These are phyloP conservation scores for Actinostola sp. DNA, from an alignment of 92 coral and sea anemone species.

Conservation along the genomic window DNA sequence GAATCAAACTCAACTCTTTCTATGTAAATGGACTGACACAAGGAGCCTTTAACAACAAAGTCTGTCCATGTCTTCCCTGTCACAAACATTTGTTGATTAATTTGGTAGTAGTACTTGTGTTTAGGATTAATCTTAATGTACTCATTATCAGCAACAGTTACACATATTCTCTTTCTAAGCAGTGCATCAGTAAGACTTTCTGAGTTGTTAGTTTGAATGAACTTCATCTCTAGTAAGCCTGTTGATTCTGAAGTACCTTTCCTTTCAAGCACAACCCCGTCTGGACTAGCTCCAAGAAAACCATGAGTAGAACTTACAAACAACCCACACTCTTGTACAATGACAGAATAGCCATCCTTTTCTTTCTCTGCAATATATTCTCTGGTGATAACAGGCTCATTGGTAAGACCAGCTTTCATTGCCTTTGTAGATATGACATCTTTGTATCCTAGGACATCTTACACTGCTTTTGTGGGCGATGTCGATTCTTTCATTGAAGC, in stretches of 20 bases:
- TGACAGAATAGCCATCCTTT: constrained; percentile 13
- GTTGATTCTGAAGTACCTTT: constrained; percentile 22
- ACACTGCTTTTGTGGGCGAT: constrained; percentile 46
- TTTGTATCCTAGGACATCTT: constrained; percentile 21
- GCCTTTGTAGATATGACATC: not conserved
- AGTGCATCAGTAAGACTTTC: constrained; percentile 52
- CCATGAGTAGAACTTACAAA: constrained; percentile 31
- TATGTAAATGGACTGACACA: constrained; percentile 15
- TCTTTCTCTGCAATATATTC: constrained; percentile 27
- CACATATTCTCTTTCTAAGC: constrained; percentile 50
- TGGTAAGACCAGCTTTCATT: constrained; percentile 39
- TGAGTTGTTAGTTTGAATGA: constrained; percentile 35
- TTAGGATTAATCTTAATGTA: constrained; percentile 25
- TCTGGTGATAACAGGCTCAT: constrained; percentile 19
- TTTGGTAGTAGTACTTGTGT: constrained; percentile 45
- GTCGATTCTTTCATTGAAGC: constrained; percentile 42
- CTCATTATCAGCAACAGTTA: constrained; percentile 3
- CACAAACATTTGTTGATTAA: constrained; percentile 55
- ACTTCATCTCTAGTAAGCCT: constrained; percentile 48
- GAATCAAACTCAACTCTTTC: constrained; percentile 50
- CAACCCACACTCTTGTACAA: constrained; percentile 41
- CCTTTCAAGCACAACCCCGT: constrained; percentile 38
- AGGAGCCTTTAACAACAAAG: constrained; percentile 48
- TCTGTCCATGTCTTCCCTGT: constrained; percentile 49
- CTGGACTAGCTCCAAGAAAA: constrained; percentile 52